Evolutionary conservation across 2,113 vertebrate genomes (phyloP), one percentile per base, ranked within the genome.

Genomic region (Plecturocebus donacophilus): DNA sequence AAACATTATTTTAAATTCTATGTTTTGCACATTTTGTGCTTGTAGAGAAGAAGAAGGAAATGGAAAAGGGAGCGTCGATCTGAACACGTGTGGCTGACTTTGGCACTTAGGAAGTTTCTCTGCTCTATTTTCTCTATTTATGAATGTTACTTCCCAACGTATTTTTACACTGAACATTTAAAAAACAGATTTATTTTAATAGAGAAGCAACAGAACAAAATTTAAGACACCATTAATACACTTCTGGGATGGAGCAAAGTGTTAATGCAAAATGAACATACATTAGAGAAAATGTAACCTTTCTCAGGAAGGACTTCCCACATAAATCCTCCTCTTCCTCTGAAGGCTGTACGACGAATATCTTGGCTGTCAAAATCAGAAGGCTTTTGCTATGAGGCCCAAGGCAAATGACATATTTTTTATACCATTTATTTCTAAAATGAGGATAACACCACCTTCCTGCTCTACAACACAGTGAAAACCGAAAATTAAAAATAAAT

Each of bases 251-350:
- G 16, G 40, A 92, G 27, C 70, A 81, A 77, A 77, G 85, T 11
- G 12, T 77, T 95, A 87, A 95, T 94, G 90, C 25, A 56, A 87
- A 80, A 84, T 38, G 95, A 92, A 87, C 81, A 84, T 68, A 87
- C 30, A 54, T 93, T 77, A 96, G 47, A 77, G 96, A 90, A 90
- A 81, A 73, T 47, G 87, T 84, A 86, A 83, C 90, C 95, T 96
- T 97, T 87, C 90, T 56, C 77, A 30, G 54, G 88, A 94, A 86
- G 96, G 89, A 93, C 90, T 93, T 95, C 95, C 82, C 80, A 97
- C 92, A 96, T 95, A 96, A 94, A 97, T 97, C 71, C 87, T 81
- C 8, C 76, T 70, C 89, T 92, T 71, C 42, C 58, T 91, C 94
- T 71, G 35, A 58, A 97, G 83, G 90, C 35, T 5, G 13, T 2